Conservation (phyloP, 2,797 vertebrate genomes). For the Nyctibius grandis region DNA sequence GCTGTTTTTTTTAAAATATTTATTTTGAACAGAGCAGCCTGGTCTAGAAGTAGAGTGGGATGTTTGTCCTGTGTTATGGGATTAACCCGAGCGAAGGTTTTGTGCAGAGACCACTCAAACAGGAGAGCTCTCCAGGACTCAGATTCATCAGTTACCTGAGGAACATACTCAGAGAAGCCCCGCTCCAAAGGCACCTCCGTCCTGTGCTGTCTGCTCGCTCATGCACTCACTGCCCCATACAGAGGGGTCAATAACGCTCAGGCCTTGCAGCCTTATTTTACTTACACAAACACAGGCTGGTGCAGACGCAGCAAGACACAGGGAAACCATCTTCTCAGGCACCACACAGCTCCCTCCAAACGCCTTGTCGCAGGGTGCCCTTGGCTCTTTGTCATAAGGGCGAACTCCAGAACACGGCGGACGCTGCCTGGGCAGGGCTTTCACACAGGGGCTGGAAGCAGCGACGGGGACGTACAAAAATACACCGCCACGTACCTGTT, state of each 20-base stretch:
- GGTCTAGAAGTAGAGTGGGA: background rate
- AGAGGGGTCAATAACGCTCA: background rate
- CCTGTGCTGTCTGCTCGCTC: background rate
- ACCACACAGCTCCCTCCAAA: background rate
- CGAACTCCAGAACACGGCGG: background rate
- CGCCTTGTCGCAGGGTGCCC: too few relatives aligned
- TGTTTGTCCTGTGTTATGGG: background rate
- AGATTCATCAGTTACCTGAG: background rate
- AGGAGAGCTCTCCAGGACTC: background rate
- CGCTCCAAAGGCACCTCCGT: background rate
- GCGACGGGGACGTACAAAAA: rapidly evolving
- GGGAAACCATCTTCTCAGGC: too few relatives aligned
- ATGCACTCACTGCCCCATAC: background rate
- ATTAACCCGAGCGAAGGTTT: background rate
- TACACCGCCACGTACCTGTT: background rate
- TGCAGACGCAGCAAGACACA: background rate
- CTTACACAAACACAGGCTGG: background rate
- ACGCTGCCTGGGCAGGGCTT: background rate
- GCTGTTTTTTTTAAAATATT: background rate
- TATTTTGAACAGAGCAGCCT: background rate
- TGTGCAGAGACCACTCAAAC: background rate
- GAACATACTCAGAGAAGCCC: background rate
- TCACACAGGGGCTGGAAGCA: background rate
- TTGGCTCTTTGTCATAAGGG: too few relatives aligned
- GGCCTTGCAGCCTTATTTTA: background rate